Base-by-base conservation (phyloP, 2,888 invertebrate species). In the Protophormia terraenovae region DNA sequence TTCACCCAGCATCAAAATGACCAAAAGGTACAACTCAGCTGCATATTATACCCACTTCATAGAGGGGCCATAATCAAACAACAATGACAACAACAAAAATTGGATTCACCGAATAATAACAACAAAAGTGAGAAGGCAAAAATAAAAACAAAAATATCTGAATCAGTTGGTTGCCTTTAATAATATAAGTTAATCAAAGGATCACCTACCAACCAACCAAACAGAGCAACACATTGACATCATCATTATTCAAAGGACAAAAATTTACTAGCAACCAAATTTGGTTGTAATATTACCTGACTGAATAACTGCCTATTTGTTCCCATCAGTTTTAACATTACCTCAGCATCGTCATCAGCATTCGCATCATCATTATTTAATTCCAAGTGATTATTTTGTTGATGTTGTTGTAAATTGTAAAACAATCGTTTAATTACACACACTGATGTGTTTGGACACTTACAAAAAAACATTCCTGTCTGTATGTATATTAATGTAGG, bases 361-460 rank as follows among this genome's bases (percentile, higher is more conserved):
- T 14, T 64, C 27, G 1, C 47, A 35, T 60, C 24, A 27, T 73
- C 55, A 79, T 77, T 64, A 83, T 72, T 64, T 47, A 64, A 77
- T 66, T 47, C 35, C 71, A 66, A 29, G 27, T 72, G 27, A 64
- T 72, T 27, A 71, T 64, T 45, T 35, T 55, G 12, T 55, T 53
- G 45, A 22, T 67, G 35, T 50, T 69, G 50, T 64, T 82, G 53
- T 47, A 62, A 53, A 53, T 69, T 50, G 81, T 83, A 83, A 83
- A 83, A 83, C 82, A 83, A 77, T 83, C 62, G 64, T 71, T 82
- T 83, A 83, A 77, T 83, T 72, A 64, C 19, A 72, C 38, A 50
- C 32, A 19, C 14, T n/a, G n/a, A n/a, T n/a, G n/a, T n/a, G n/a
- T n/a, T n/a, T n/a, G 47, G 38, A 24, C 24, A 7, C 12, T 38